phyloP scores from a whole-genome alignment of 2,888 invertebrate genomes.

The Meteorus colon region DNA sequence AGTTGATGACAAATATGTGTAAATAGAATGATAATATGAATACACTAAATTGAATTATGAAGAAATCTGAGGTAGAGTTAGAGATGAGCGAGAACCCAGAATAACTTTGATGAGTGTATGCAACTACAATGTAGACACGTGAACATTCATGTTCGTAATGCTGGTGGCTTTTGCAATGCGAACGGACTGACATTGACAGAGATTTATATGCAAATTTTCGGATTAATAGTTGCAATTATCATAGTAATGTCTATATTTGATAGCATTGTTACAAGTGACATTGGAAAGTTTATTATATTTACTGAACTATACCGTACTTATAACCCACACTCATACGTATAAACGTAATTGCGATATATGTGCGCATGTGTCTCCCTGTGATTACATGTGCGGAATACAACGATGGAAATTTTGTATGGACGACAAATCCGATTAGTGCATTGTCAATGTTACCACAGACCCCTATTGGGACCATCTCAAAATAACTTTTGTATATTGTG shows the following conservation, averaged over 20 bases:
- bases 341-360: background rate
- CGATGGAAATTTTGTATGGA: background rate
- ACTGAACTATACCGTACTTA: background rate
- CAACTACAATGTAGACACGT: constrained; percentile 5
- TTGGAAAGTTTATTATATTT: background rate
- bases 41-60: background rate
- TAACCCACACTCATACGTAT: background rate
- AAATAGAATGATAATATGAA: background rate
- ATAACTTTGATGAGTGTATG: constrained; percentile 35
- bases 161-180: background rate
- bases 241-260: constrained; percentile 4
- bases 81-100: constrained; percentile 19
- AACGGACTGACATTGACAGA: background rate
- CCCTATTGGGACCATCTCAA: background rate
- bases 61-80: background rate
- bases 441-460: background rate
- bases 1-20: background rate
- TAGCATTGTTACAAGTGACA: background rate
- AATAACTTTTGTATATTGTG: background rate
- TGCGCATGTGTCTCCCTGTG: background rate
- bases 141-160: background rate
- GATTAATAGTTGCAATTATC: background rate
- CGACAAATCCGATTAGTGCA: constrained; percentile 1
- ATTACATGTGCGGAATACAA: background rate
- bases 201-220: background rate